Base-by-base conservation (phyloP, 2,888 invertebrate genomes). In the Mythimna ferrago region DNA sequence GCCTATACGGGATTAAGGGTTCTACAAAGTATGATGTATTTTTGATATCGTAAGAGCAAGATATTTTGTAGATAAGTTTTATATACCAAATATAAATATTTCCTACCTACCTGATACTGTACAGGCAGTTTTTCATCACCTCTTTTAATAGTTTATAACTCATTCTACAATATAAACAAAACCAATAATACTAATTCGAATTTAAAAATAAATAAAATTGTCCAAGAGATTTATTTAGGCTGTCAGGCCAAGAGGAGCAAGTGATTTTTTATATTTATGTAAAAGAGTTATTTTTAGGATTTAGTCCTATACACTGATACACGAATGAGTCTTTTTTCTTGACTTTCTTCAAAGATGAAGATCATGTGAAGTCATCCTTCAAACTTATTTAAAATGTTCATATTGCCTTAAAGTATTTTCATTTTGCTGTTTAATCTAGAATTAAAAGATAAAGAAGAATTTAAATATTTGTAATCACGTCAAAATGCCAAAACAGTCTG, bases 391-490 rank as follows among this genome's bases (percentile, higher is more conserved):
- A 66, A 73, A 69, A 71, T 58, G 61, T 10, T 4, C n/a, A 64
- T 35, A n/a, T n/a, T n/a, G n/a, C n/a, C n/a, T 65, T 58, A 73
- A 76, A 74, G 64, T 57, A 35, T 61, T 56, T 61, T 71, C 32
- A 35, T 69, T 76, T 74, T 64, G 44, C 7, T 60, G 56, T 58
- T 63, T 72, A 72, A 74, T 76, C 56, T 70, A 68, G 35, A 67
- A 70, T 70, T 63, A 19, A 53, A 61, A 73, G 65, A 66, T 64
- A 77, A 79, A 73, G 63, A 66, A 71, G 19, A 74, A 81, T 80
- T 68, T 53, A 61, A 77, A 77, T 71, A 66, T 51, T 76, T 61
- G 38, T 72, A 78, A 75, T 73, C 72, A 66, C 56, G 21, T 70
- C 65, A 71, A 68, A 32, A 60, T 38, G 32, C 54, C 58, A 72